Evolutionary conservation across 2,888 invertebrate genomes (phyloP), one percentile per base, ranked within the genome.

Genomic region (Idaea straminata): DNA sequence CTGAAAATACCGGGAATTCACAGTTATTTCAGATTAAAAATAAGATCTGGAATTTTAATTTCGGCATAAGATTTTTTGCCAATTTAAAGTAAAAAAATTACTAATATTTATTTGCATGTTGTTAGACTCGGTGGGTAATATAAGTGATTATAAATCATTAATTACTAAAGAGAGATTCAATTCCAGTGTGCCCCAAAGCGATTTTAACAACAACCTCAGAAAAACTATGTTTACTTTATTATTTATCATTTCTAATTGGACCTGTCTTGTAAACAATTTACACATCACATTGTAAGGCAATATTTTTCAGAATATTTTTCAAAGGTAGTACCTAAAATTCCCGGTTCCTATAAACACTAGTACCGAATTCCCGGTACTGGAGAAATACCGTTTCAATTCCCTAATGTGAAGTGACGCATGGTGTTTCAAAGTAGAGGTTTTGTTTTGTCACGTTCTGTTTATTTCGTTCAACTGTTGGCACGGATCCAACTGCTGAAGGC

Each of bases 391-490:
- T 47, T 10, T 47, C 13, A 47, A 47, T 47, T 47, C 47, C 10
- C 47, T 47, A 13, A 5, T 36, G 10, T 47, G 47, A 47, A 47
- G 10, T 47, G 47, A 47, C 47, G 47, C 47, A 47, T 47, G 47
- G 47, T 47, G 47, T 47, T 47, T 13, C 47, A 6, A 47, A 47
- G 10, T 47, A 47, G 47, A 47, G 47, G 5, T 47, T 47, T 47
- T 47, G 47, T 47, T 47, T 47, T 47, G 47, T 47, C 47, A 47
- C 47, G 47, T 47, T 47, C 47, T 47, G 47, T 10, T 10, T 47
- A 47, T 47, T 47, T 47, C 47, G 47, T 47, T 47, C 47, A 47
- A 47, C 47, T 47, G 47, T 47, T 47, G 47, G 47, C 47, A 47
- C 47, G 47, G 10, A 47, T 47, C 47, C 47, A 47, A 47, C 47